A percentile compares a stretch with the other conserved stretches of the same genome.
Evolutionary conservation across 2,797 vertebrate genomes (phyloP).

Genomic region (Phoxinus dragarum): DNA sequence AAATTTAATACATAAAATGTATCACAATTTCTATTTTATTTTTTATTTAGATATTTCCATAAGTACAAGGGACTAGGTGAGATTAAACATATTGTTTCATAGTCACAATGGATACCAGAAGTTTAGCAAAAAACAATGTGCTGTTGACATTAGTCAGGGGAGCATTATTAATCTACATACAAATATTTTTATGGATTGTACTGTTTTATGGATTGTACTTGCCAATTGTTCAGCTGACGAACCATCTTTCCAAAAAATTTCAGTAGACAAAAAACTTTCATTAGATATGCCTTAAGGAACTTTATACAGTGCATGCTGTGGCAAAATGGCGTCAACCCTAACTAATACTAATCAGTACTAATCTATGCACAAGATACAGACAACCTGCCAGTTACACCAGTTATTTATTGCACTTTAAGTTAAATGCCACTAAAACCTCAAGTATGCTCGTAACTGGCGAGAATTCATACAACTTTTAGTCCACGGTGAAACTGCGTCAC

Average conservation of each 20-base stretch:
- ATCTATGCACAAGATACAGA: background rate
- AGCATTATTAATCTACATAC: background rate
- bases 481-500: background rate
- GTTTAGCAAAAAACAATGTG: background rate
- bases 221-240: background rate
- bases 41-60: too few relatives aligned
- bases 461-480: background rate
- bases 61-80: background rate
- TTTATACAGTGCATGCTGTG: background rate
- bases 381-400: background rate
- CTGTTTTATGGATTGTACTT: background rate
- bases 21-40: too few relatives aligned
- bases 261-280: background rate
- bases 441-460: background rate
- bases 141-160: background rate
- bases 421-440: conserved; percentile 16
- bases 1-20: too few relatives aligned
- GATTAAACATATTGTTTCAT: background rate
- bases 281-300: background rate
- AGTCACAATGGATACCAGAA: background rate
- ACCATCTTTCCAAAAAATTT: background rate
- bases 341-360: background rate
- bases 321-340: too few relatives aligned
- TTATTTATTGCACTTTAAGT: background rate
- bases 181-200: background rate